Base-by-base conservation (phyloP, 2,113 vertebrate genomes). In the Sturnus vulgaris region DNA sequence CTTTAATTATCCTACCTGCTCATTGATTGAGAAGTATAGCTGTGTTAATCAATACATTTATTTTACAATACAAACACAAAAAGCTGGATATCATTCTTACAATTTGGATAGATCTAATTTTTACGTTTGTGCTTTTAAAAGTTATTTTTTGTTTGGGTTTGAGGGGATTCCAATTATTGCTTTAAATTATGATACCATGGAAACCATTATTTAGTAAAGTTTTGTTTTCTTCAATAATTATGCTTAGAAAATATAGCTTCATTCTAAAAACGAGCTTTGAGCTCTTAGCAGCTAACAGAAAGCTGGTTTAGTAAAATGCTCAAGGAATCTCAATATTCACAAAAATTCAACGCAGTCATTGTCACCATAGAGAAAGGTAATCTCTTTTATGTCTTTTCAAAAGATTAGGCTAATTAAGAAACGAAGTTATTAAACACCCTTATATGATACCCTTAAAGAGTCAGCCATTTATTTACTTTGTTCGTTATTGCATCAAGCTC, bases 401-500 rank as follows among this genome's bases (percentile, higher is more conserved):
- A 6, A 82, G 20, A 46, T 79, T 13, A 64, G 5, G 33, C 64
- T 84, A 79, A 92, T 64, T 75, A 82, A 63, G 10, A 89, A 72
- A 37, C 9, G 71, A 86, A 82, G 24, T 23, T 30, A 76, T 44
- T 59, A 65, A 82, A 81, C 28, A 71, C 9, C 12, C 55, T 56
- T 77, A 72, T 47, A 13, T 23, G 10, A 71, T 33, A 50, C 8
- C 33, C 56, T 22, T 75, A 55, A 37, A 90, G 18, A 75, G 7
- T 76, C 64, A 89, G 49, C 31, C 12, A 52, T 46, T 85, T 80
- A 91, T 90, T 97, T 97, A 99, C 99, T 98, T 99, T 99, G 97
- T 99, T 98, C 78, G 99, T 99, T 96, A 99, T 99, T 93, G 97
- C 98, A 82, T 99, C 99, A 0, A 99, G 96, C 96, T 99, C 99